These are phyloP conservation scores for Otus sunia DNA, from an alignment of 2,113 vertebrate genomes.

Conservation along the genomic window DNA sequence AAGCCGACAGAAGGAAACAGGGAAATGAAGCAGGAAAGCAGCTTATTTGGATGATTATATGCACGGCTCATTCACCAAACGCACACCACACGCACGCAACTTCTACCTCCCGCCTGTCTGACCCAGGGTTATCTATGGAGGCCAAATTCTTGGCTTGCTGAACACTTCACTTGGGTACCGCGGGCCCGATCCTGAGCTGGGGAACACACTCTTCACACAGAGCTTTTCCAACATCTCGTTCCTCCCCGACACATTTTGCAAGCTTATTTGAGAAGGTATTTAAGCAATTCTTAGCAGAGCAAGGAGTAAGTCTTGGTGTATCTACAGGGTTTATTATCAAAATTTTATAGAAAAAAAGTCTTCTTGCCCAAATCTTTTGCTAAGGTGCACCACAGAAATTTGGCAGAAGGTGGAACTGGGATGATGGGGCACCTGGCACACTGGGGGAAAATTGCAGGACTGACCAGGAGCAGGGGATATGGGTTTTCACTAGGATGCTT, in stretches of 20 bases:
- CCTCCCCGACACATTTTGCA: neutral
- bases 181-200: fast-evolving
- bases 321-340: neutral
- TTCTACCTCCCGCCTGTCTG: neutral
- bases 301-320: neutral
- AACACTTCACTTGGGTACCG: fast-evolving
- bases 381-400: neutral
- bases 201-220: neutral
- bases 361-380: neutral
- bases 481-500: neutral
- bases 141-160: neutral
- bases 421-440: neutral
- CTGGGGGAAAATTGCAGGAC: neutral
- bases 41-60: neutral
- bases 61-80: neutral
- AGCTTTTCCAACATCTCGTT: neutral
- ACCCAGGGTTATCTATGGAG: fast-evolving
- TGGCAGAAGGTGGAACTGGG: neutral
- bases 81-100: neutral
- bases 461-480: neutral
- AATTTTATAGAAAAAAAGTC: neutral
- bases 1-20: neutral
- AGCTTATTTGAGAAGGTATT: neutral
- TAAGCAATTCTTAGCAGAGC: neutral
- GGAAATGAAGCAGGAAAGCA: neutral